Evolutionary conservation across 1,140 invertebrate species (phyloP).

Genomic region (Procambarus virginalis): DNA sequence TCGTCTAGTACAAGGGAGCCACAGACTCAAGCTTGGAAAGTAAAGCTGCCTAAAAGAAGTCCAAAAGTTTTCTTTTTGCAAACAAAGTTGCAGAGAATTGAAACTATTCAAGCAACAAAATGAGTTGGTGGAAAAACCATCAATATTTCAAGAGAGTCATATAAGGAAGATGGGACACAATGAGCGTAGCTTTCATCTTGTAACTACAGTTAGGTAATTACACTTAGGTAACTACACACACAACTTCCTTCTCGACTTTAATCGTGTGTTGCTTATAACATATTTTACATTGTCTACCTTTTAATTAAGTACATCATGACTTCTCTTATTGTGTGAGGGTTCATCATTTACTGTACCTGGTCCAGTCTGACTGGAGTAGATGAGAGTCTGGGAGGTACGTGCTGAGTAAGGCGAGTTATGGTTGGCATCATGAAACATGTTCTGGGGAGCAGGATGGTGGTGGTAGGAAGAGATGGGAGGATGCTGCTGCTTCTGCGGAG

Average conservation of each 20-base stretch:
- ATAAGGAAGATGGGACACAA: no score
- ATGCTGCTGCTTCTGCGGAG: constrained; percentile 24
- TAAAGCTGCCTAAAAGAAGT: no score
- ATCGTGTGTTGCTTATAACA: not conserved
- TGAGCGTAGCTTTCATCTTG: no score
- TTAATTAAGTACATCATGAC: not conserved
- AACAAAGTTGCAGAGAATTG: no score
- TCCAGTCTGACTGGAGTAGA: constrained; percentile 84
- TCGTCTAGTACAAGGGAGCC: no score
- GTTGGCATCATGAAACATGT: constrained; percentile 58
- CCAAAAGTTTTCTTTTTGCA: no score
- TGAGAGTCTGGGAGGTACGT: constrained; percentile 82
- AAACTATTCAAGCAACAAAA: no score
- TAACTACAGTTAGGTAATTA: no score
- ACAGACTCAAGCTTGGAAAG: no score
- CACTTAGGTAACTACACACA: not conserved
- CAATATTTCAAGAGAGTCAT: no score
- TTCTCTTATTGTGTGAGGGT: not conserved
- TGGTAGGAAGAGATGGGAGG: constrained; percentile 36
- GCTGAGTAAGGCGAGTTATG: constrained; percentile 84
- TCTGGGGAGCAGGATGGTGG: constrained; percentile 50
- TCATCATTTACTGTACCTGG: constrained; percentile 69
- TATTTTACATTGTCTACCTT: not conserved
- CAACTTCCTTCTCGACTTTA: not conserved
- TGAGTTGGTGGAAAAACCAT: no score